Base-by-base conservation (phyloP, 2,888 invertebrate genomes). In the Fragum sueziense region DNA sequence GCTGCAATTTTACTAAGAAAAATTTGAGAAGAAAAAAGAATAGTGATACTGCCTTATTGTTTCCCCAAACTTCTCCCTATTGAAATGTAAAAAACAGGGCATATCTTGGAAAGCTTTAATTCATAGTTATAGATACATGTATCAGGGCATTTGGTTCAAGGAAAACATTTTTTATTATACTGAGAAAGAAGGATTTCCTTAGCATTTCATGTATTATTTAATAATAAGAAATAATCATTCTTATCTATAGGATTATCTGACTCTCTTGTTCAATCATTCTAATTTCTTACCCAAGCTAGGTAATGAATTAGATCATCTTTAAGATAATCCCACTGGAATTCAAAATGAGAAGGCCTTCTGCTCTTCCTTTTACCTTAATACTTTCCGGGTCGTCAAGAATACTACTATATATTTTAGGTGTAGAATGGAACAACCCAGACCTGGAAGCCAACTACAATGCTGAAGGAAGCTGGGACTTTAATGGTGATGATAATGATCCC, bases 351-450 rank as follows among this genome's bases (percentile, higher is more conserved):
- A n/a, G n/a, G n/a, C n/a, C n/a, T n/a, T n/a, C n/a, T n/a, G n/a
- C n/a, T n/a, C n/a, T n/a, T n/a, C n/a, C n/a, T n/a, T n/a, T n/a
- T n/a, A n/a, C n/a, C n/a, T n/a, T n/a, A n/a, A n/a, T n/a, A n/a
- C n/a, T n/a, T n/a, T n/a, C n/a, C n/a, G n/a, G n/a, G n/a, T n/a
- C n/a, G n/a, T n/a, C n/a, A n/a, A n/a, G n/a, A n/a, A n/a, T n/a
- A n/a, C n/a, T n/a, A n/a, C n/a, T n/a, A n/a, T n/a, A n/a, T n/a
- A n/a, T 11, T 22, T 11, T 83, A 91, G 91, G 91, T 69, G 52
- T 93, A 54, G 91, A 93, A 83, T 92, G 92, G 92, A 89, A 74
- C 20, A 92, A 91, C 78, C 88, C 89, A 27, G 93, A 93, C 73
- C 71, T 93, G 1, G 68, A 83, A 29, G 81, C 80, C 14, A 93